Base-by-base conservation (phyloP, 1,140 invertebrate species). In the Yoshiicerus persimilis region DNA sequence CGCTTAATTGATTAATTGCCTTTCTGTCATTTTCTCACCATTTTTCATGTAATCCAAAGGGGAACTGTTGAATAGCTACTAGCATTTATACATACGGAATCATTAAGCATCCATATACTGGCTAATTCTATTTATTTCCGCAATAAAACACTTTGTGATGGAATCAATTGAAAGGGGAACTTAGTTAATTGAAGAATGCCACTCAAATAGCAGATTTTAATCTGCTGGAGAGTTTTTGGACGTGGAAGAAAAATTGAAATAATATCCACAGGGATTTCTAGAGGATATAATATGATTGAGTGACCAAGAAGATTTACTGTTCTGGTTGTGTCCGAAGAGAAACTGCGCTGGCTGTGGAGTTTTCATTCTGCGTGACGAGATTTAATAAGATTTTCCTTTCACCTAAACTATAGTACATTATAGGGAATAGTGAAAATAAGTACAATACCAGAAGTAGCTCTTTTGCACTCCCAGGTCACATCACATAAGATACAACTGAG, bases 311-410 rank as follows among this genome's bases (percentile, higher is more conserved):
- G 75, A 80, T 80, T 80, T 80, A n/a, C 75, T 20, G 30, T 30
- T 38, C 13, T 80, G 30, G 5, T 16, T 32, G 16, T 30, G 66
- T 30, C 66, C 30, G 30, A 4, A 32, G 25, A 70, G 64, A 10
- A 0, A 25, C 62, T 75, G 27, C 27, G 20, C 32, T 77, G 70
- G 70, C 5, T 25, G 25, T 25, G 36, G 32, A 34, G 75, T 38
- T 16, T 80, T 36, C 75, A 80, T 80, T 36, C 75, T 80, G 75
- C 75, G 75, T 80, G 75, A 80, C 75, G 75, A 36, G 75, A 80
- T 80, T 80, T 80, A 80, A 80, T 80, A 80, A 80, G 75, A 80
- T 36, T 80, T 80, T 80, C 32, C 75, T 80, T 80, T 80, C 75
- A 80, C 30, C 75, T 32, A 80, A n/a, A 80, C 75, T 36, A 34